Percentiles rank a stretch among this genome's conserved stretches.
phyloP scores from a whole-genome alignment of 1,140 invertebrate genomes.

The Gyrodactylus salaris region DNA sequence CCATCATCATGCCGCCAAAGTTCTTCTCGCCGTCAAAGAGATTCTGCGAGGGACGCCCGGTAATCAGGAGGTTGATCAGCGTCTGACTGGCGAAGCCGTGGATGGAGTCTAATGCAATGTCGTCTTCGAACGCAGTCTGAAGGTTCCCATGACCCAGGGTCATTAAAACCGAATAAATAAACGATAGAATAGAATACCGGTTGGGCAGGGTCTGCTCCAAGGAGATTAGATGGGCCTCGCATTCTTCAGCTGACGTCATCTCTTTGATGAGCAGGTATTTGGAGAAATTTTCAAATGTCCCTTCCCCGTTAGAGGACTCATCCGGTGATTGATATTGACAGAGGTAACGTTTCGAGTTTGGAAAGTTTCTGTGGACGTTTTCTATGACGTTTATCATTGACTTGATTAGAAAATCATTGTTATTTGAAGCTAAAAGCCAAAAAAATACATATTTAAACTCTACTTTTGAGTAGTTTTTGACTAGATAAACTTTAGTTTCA shows the following conservation, averaged over 20 bases:
- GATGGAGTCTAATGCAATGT: slow-evolving; percentile 41
- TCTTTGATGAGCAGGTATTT: not conserved
- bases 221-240: not conserved
- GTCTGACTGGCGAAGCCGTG: slow-evolving; percentile 63
- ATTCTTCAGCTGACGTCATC: not conserved
- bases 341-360: too few species aligned
- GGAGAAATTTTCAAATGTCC: too few species aligned
- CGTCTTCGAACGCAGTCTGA: slow-evolving; percentile 43
- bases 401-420: too few species aligned
- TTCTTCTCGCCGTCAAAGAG: slow-evolving; percentile 63
- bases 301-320: too few species aligned
- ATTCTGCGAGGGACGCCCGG: slow-evolving; percentile 51
- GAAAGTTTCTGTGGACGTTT: too few species aligned
- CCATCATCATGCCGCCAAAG: not conserved
- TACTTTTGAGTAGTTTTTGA: too few species aligned
- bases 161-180: slow-evolving; percentile 57
- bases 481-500: too few species aligned
- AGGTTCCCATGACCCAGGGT: slow-evolving; percentile 43
- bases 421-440: too few species aligned
- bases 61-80: slow-evolving; percentile 66
- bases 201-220: not conserved
- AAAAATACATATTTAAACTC: too few species aligned
- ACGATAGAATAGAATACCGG: slow-evolving; percentile 46
- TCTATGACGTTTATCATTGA: too few species aligned
- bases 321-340: too few species aligned